These are phyloP conservation scores for Drosophila hawaiiensis DNA, from an alignment of 2,888 invertebrate species.

Conservation along the genomic window DNA sequence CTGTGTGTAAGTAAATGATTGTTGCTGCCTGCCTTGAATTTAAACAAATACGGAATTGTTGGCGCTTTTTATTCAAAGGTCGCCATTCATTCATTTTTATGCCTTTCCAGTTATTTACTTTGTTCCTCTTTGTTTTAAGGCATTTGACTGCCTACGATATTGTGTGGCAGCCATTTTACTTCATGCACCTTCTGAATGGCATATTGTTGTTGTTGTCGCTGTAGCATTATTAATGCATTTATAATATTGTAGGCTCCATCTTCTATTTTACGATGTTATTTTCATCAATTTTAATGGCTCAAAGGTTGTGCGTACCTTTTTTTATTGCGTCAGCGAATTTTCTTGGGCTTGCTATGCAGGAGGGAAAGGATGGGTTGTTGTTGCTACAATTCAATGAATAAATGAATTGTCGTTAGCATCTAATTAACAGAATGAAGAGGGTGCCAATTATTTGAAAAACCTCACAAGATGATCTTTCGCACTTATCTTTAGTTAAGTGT, in stretches of 20 bases:
- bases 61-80: constrained; percentile 47
- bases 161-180: constrained; percentile 17
- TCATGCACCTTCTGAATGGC: constrained; percentile 20
- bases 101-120: constrained; percentile 40
- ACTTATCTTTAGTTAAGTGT: background rate
- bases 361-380: background rate
- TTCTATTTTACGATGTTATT: constrained; percentile 26
- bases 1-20: constrained; percentile 61
- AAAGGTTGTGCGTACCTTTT: constrained; percentile 15
- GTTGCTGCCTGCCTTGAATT: constrained; percentile 76
- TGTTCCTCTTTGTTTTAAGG: constrained; percentile 19
- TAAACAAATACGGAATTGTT: constrained; percentile 74
- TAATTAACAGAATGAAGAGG: constrained; percentile 27
- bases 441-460: constrained; percentile 2
- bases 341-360: background rate
- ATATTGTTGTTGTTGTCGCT: constrained; percentile 40
- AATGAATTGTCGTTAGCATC: constrained; percentile 52
- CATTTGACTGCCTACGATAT: constrained; percentile 61
- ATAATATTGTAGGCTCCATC: constrained; percentile 48
- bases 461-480: background rate
- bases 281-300: constrained; percentile 61
- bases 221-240: constrained; percentile 65
- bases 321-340: constrained; percentile 37
- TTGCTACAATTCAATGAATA: constrained; percentile 51
- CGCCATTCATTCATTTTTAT: constrained; percentile 49